Base-by-base conservation (phyloP, 1,140 invertebrate genomes). In the Diorhabda carinulata region DNA sequence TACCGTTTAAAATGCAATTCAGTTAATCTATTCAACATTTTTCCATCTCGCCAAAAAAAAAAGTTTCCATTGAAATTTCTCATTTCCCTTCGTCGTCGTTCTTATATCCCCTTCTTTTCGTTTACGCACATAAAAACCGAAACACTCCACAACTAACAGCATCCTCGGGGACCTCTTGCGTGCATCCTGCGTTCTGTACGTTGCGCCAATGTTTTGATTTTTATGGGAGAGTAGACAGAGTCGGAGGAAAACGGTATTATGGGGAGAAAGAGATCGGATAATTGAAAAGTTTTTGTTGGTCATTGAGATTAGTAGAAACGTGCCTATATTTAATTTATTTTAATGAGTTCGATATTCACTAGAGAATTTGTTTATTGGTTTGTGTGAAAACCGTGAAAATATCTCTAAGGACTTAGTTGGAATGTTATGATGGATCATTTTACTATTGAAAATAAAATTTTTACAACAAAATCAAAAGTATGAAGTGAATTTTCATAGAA, bases 271-370 rank as follows among this genome's bases (percentile, higher is more conserved):
- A 67, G 67, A 64, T 61, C 70, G 57, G 74, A 73, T 77, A 76
- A 77, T 78, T 77, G 75, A 78, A 76, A 78, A 78, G 68, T 74
- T 77, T 76, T 75, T 78, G 75, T 78, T 78, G 71, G 74, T 73
- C 75, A 74, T 78, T 75, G 74, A 71, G 77, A 78, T 78, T 77
- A 78, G 70, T 71, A 77, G 74, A 74, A 77, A 78, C 74, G 74
- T 77, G 74, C 67, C 74, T 73, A 68, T 72, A 72, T 77, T 76
- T 77, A 75, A 77, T 77, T 77, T 76, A 71, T 73, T 77, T 75
- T 75, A 75, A 75, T 75, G 74, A 75, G 70, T 70, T 69, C 7
- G 63, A 61, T 58, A 66, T 69, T 67, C 72, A 64, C 72, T 42
- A 10, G 71, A 70, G 73, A 63, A 70, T 73, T 64, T 57, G 56